Conservation (phyloP, 2,797 vertebrate genomes). For the Sebastes glaucus region DNA sequence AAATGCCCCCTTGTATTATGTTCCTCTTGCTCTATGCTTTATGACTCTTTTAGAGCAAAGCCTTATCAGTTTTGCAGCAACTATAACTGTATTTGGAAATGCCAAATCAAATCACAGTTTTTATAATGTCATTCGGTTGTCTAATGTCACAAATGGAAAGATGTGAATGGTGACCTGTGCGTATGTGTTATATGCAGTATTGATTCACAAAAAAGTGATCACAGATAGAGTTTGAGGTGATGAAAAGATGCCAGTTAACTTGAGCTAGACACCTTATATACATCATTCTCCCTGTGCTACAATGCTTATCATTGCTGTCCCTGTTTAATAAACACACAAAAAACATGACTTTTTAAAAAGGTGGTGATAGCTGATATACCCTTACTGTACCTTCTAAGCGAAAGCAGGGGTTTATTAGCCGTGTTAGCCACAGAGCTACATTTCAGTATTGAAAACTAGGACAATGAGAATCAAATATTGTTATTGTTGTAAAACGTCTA, state of each 20-base stretch:
- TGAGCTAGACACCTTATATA: background rate
- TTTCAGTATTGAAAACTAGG: background rate
- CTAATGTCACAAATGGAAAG: background rate
- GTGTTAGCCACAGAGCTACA: background rate
- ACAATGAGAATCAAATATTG: background rate
- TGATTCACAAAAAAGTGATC: background rate
- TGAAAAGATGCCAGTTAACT: background rate
- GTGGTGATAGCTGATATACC: background rate
- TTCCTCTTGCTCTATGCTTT: background rate
- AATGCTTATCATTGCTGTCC: background rate
- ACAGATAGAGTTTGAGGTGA: background rate
- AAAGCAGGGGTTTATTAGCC: rapidly evolving
- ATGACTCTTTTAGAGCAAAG: background rate
- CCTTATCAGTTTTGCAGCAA: background rate
- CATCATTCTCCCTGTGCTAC: background rate
- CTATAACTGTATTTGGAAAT: background rate
- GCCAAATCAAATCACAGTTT: background rate
- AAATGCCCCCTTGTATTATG: background rate
- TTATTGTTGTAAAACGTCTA: background rate
- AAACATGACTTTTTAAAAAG: background rate
- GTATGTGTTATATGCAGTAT: background rate
- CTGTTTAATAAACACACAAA: background rate
- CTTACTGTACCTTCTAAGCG: no score
- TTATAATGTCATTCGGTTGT: background rate
- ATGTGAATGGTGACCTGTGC: background rate